Evolutionary conservation across 2,113 vertebrate species (phyloP).

Genomic region (Uropsilus gracilis): DNA sequence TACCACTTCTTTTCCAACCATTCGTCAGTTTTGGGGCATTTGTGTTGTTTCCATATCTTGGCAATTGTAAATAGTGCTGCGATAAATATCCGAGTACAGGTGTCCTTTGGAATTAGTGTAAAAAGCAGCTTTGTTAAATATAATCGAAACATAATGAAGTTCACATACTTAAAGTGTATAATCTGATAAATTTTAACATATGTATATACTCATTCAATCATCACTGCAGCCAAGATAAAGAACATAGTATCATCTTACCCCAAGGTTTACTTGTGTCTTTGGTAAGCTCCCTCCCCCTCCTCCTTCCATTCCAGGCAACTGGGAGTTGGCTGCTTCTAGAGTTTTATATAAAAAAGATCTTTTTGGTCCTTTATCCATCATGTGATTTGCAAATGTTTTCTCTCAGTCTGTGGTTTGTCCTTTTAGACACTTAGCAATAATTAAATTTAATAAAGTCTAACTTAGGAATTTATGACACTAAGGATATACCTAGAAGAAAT

Average conservation of each 20-base stretch:
- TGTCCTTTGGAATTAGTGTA: too few relatives aligned
- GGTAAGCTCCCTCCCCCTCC: too few relatives aligned
- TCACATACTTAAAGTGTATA: not conserved
- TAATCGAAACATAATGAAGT: not conserved
- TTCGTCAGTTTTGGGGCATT: too few relatives aligned
- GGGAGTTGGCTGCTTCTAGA: not conserved
- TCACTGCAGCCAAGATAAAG: not conserved
- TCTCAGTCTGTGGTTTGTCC: not conserved
- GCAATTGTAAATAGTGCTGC: too few relatives aligned
- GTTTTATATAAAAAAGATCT: not conserved
- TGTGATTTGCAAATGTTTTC: not conserved
- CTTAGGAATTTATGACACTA: not conserved
- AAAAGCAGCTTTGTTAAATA: not conserved
- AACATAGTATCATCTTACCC: not conserved
- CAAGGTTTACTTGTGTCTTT: not conserved
- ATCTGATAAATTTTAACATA: not conserved
- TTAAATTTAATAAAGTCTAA: not conserved
- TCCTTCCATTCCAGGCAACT: not conserved
- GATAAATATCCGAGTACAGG: too few relatives aligned
- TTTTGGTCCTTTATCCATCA: not conserved
- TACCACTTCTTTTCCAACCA: too few relatives aligned
- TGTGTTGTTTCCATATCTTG: too few relatives aligned
- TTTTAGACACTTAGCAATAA: slow-evolving; percentile 1
- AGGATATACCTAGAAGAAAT: too few relatives aligned
- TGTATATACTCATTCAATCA: not conserved